Percentiles rank a stretch among this genome's conserved stretches.
phyloP scores from a whole-genome alignment of 2,113 vertebrate species.

The Potamarius usumacintae region DNA sequence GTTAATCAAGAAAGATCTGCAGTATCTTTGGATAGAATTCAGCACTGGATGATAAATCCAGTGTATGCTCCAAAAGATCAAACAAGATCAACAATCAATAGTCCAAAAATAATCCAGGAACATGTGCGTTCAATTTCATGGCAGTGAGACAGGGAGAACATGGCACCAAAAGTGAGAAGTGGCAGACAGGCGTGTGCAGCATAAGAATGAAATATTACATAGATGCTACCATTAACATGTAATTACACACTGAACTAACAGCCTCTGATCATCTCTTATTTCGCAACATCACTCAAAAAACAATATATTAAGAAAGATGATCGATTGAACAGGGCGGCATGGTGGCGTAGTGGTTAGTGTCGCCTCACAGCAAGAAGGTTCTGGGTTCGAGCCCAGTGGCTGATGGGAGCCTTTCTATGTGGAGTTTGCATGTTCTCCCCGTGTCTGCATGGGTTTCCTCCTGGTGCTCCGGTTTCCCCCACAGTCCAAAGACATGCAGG shows the following conservation, averaged over 20 bases:
- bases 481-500: too few relatives aligned
- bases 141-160: neutral
- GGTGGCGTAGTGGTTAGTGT: too few relatives aligned
- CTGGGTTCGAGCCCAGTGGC: too few relatives aligned
- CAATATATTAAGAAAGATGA: neutral
- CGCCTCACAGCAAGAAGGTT: too few relatives aligned
- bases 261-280: neutral
- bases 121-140: neutral
- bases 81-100: neutral
- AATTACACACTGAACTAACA: neutral
- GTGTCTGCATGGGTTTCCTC: too few relatives aligned
- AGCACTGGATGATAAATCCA: neutral
- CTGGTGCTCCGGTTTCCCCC: too few relatives aligned
- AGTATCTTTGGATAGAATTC: neutral
- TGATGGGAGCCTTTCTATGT: too few relatives aligned
- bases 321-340: neutral
- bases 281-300: neutral
- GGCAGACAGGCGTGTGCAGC: neutral
- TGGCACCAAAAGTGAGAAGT: neutral
- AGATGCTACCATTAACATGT: neutral
- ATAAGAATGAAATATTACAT: neutral
- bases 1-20: neutral
- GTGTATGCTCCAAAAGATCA: neutral
- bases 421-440: too few relatives aligned
- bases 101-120: conserved; percentile 1